phyloP scores from a whole-genome alignment of 1,140 invertebrate genomes.

The Apis laboriosa region DNA sequence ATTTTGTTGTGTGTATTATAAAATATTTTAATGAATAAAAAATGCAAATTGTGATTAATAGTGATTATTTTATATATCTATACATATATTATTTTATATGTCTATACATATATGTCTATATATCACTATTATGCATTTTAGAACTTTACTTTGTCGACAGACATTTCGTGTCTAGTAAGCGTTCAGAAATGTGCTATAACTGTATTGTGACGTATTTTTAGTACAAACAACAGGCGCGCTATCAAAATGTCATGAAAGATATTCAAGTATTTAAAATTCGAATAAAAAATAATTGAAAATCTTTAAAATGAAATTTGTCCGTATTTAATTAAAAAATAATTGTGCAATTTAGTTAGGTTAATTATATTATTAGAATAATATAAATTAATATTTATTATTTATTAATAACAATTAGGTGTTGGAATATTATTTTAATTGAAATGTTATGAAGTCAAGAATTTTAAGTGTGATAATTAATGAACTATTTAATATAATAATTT shows the following conservation, averaged over 20 bases:
- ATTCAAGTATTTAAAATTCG: background rate
- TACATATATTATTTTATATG: background rate
- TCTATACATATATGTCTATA: background rate
- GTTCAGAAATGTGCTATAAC: background rate
- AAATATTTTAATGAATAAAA: conserved; percentile 2
- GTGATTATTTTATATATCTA: background rate
- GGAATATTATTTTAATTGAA: too few relatives aligned
- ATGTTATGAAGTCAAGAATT: background rate
- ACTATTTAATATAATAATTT: background rate
- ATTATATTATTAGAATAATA: background rate
- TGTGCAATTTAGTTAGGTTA: background rate
- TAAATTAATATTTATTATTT: background rate
- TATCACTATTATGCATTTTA: background rate
- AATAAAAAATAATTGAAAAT: background rate
- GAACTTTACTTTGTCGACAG: conserved; percentile 6
- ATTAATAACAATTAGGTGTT: background rate
- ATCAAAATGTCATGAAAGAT: background rate
- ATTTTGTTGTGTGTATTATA: background rate
- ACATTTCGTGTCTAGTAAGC: background rate
- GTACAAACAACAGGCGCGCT: too few relatives aligned
- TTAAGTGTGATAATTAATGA: background rate
- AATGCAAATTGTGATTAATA: background rate
- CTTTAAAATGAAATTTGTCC: background rate
- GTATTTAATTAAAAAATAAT: background rate
- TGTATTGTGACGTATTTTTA: background rate